Percentiles rank a stretch among this genome's conserved stretches.
Evolutionary conservation across 2,888 invertebrate genomes (phyloP).

Genomic region (Acanthopleura granulata): DNA sequence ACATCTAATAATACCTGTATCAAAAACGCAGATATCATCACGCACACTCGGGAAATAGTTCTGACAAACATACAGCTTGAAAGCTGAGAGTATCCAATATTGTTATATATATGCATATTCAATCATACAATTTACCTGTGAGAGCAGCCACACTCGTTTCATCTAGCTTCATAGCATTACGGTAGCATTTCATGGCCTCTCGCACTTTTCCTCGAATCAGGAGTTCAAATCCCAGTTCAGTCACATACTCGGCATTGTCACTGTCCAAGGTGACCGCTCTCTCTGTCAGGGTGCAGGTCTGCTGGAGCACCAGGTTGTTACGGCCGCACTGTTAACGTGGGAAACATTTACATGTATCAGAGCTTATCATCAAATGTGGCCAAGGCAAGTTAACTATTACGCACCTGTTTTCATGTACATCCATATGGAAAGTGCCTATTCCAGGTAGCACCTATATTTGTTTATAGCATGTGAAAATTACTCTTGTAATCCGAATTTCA

Average conservation of each 20-base stretch:
- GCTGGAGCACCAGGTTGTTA: constrained; percentile 77
- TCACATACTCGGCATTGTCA: constrained; percentile 79
- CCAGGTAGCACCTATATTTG: too few relatives aligned
- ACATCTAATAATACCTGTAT: constrained; percentile 82
- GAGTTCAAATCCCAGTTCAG: constrained; percentile 87
- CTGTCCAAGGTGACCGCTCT: constrained; percentile 81
- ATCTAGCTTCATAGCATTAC: constrained; percentile 86
- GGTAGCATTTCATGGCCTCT: constrained; percentile 85
- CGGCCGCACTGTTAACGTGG: constrained; percentile 69
- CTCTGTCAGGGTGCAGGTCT: constrained; percentile 84
- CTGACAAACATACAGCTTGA: too few relatives aligned
- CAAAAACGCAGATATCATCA: too few relatives aligned
- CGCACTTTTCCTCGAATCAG: constrained; percentile 80
- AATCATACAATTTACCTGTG: constrained; percentile 49
- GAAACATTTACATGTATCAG: too few relatives aligned
- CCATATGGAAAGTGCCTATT: too few relatives aligned
- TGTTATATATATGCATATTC: background rate
- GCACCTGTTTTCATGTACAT: too few relatives aligned
- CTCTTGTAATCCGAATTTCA: too few relatives aligned
- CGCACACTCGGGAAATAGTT: too few relatives aligned
- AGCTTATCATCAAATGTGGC: too few relatives aligned
- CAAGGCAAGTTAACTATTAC: too few relatives aligned
- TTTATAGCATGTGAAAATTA: too few relatives aligned
- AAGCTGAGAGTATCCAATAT: too few relatives aligned
- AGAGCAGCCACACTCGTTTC: constrained; percentile 85